A percentile compares a stretch with the other conserved stretches of the same genome.
phyloP scores from a whole-genome alignment of 2,113 vertebrate genomes.

The Odocoileus hemionus region DNA sequence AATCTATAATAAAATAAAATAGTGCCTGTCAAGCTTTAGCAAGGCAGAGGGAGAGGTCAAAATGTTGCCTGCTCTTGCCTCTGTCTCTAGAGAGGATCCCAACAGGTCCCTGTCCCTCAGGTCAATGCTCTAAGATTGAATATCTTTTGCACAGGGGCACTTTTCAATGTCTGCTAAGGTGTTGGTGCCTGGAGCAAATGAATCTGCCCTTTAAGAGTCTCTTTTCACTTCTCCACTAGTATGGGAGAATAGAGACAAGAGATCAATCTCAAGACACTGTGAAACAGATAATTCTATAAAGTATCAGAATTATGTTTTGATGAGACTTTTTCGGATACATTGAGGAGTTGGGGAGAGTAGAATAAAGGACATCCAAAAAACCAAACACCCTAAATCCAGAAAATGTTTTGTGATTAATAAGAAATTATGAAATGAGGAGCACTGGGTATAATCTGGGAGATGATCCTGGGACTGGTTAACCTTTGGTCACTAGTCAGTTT shows the following conservation, averaged over 20 bases:
- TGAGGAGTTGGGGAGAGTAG: neutral
- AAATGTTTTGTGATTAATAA: neutral
- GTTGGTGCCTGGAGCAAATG: neutral
- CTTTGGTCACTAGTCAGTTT: neutral
- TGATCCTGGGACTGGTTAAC: neutral
- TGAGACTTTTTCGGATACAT: neutral
- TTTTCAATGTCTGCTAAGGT: neutral
- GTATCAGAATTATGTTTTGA: neutral
- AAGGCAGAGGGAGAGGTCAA: neutral
- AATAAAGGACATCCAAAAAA: neutral
- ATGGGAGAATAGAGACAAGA: neutral
- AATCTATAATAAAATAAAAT: neutral
- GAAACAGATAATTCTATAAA: neutral
- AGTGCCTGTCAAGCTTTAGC: neutral
- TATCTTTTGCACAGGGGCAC: neutral
- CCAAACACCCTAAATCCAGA: neutral
- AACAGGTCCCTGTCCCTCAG: rapidly evolving
- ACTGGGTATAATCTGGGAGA: neutral
- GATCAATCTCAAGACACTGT: neutral
- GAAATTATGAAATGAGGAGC: neutral
- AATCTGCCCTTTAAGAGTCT: neutral
- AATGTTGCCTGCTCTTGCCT: neutral
- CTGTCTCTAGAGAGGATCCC: neutral
- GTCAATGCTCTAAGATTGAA: neutral
- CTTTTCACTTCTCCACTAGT: neutral